Conservation (phyloP, 1,140 invertebrate species). For the Drosophila virilis region DNA sequence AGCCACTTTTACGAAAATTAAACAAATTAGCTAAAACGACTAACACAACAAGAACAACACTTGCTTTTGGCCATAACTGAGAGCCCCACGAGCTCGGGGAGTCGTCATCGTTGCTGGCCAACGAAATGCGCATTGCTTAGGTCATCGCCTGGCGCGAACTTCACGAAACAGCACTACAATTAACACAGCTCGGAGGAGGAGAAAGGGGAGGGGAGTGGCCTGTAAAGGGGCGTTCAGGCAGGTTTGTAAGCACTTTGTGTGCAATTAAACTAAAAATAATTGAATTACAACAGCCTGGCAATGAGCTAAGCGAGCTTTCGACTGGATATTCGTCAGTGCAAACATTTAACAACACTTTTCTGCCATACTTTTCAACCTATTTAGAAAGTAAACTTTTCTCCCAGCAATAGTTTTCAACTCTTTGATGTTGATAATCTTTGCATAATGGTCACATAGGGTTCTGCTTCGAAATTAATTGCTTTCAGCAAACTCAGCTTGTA, state of each 20-base stretch:
- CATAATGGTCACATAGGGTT: too few relatives aligned
- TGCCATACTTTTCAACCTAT: neutral
- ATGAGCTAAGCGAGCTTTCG: constrained; percentile 32
- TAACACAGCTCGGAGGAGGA: constrained; percentile 1
- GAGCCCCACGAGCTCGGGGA: constrained; percentile 1
- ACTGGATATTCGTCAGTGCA: neutral
- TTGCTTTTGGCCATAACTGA: constrained; percentile 35
- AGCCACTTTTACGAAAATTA: constrained; percentile 27
- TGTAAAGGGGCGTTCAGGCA: constrained; percentile 1
- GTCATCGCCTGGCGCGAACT: constrained; percentile 32
- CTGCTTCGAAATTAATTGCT: too few relatives aligned
- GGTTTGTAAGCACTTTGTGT: constrained; percentile 23
- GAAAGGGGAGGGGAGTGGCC: neutral
- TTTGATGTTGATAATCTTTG: too few relatives aligned
- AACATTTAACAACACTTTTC: neutral
- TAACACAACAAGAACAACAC: constrained; percentile 23
- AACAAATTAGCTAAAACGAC: constrained; percentile 44
- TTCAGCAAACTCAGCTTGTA: too few relatives aligned
- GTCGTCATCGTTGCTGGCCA: constrained; percentile 15
- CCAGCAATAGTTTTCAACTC: too few relatives aligned
- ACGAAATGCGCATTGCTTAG: constrained; percentile 22
- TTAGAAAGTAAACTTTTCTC: neutral
- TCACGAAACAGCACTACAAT: constrained; percentile 25
- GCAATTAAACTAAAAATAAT: constrained; percentile 42
- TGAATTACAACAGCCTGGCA: constrained; percentile 27